Conservation (phyloP, 35 echinoderm and acorn worm species). For the Anneissia japonica region DNA sequence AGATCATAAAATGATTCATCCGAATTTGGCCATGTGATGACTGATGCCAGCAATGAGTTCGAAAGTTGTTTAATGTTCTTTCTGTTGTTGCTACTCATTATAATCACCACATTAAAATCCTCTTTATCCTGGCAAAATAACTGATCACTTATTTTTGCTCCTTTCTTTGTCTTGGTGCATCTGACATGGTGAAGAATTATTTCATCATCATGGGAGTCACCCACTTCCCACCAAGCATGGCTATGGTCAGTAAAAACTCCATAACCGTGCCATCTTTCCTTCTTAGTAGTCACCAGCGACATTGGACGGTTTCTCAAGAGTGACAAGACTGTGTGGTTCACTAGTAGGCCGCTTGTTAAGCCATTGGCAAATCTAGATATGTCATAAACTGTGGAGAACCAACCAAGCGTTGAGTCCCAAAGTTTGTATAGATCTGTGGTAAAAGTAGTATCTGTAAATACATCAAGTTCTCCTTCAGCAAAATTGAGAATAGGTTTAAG, state of each 20-base stretch:
- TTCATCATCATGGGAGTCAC: conserved; percentile 82
- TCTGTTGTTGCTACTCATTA: conserved; percentile 67
- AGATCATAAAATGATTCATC: conserved; percentile 44
- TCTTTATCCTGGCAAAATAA: not conserved
- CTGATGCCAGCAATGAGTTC: conserved; percentile 21
- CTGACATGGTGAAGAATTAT: conserved; percentile 58
- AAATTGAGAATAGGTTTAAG: conserved; percentile 15
- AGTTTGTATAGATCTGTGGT: conserved; percentile 17
- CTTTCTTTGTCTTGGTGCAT: not conserved
- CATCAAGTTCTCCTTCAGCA: conserved; percentile 4
- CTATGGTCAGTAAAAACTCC: conserved; percentile 57
- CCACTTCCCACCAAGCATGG: conserved; percentile 80
- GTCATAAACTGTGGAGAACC: conserved; percentile 83
- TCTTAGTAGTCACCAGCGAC: conserved; percentile 58
- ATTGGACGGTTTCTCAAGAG: conserved; percentile 38
- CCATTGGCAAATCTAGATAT: conserved; percentile 68
- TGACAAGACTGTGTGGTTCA: conserved; percentile 11
- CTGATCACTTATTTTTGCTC: not conserved
- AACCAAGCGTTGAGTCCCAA: conserved; percentile 63
- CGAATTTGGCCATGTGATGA: conserved; percentile 50
- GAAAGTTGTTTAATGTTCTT: conserved; percentile 53
- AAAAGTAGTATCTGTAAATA: not conserved
- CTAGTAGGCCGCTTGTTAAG: conserved; percentile 17
- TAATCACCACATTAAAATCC: conserved; percentile 48
- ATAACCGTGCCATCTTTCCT: conserved; percentile 72